Percentiles rank a stretch among this genome's conserved stretches.
Evolutionary conservation across 2,797 vertebrate species (phyloP).

Genomic region (Labeo calbasu): DNA sequence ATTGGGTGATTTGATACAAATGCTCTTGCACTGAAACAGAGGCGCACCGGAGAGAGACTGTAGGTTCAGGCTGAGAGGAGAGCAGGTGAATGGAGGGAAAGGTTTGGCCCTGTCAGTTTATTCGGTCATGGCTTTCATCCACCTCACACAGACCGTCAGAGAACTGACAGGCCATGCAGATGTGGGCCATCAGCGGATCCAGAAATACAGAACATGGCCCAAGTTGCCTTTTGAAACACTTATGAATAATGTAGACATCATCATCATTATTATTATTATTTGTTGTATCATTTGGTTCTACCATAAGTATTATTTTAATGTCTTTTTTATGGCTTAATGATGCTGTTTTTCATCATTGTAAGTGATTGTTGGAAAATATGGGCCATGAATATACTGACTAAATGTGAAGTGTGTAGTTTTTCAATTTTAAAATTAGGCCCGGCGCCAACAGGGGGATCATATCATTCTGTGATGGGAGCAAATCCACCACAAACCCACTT

Average conservation of each 20-base stretch:
- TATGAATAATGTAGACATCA: conserved; percentile 4
- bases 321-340: neutral
- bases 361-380: neutral
- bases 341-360: neutral
- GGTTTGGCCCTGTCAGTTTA: conserved; percentile 64
- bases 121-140: conserved; percentile 74
- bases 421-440: neutral
- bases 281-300: neutral
- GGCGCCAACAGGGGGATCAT: neutral
- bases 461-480: neutral
- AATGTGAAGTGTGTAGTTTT: neutral
- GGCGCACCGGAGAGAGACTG: conserved; percentile 68
- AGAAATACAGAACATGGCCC: conserved; percentile 46
- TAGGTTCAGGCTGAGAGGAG: conserved; percentile 53
- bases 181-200: conserved; percentile 63
- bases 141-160: conserved; percentile 76
- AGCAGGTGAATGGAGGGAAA: conserved; percentile 57
- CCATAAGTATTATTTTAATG: neutral
- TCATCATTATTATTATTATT: neutral
- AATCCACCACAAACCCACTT: neutral
- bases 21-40: conserved; percentile 76
- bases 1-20: conserved; percentile 80
- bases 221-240: conserved; percentile 23
- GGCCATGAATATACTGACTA: neutral
- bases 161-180: conserved; percentile 79